These are phyloP conservation scores for Byasa hedistus DNA, from an alignment of 2,888 invertebrate species.

Conservation along the genomic window DNA sequence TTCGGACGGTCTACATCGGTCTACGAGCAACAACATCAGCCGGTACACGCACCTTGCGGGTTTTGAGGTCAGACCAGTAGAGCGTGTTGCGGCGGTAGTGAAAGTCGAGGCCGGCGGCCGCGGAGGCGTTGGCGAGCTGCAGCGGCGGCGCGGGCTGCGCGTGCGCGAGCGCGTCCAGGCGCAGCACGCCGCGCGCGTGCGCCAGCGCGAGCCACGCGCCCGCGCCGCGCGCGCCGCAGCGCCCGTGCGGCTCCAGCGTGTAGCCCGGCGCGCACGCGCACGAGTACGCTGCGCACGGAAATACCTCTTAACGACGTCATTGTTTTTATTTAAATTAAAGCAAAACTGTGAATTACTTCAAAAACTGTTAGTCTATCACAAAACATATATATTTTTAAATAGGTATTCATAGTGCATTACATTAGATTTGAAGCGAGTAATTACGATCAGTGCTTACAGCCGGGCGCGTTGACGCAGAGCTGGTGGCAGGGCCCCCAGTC, in stretches of 20 bases:
- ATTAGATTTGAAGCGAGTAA: too few species aligned
- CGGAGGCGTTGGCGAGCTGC: conserved; percentile 88
- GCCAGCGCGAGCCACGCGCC: conserved; percentile 75
- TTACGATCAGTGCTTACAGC: conserved; percentile 78
- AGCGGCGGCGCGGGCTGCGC: conserved; percentile 82
- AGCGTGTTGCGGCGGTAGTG: conserved; percentile 87
- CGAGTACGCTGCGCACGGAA: conserved; percentile 80
- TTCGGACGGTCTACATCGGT: too few species aligned
- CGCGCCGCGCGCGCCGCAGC: conserved; percentile 73
- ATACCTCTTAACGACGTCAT: neutral
- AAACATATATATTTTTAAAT: too few species aligned
- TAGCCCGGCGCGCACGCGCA: conserved; percentile 93
- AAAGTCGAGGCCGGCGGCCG: conserved; percentile 92
- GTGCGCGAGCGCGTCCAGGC: conserved; percentile 87
- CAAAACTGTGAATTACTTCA: too few species aligned
- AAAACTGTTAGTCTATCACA: too few species aligned
- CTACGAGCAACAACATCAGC: too few species aligned
- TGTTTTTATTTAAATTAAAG: too few species aligned
- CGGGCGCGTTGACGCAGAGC: conserved; percentile 92
- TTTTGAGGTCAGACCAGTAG: conserved; percentile 95
- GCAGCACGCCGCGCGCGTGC: conserved; percentile 79
- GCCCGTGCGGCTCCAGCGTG: conserved; percentile 78
- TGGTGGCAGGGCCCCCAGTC: conserved; percentile 98
- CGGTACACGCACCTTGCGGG: conserved; percentile 82
- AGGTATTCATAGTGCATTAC: too few species aligned